Evolutionary conservation across 2,888 invertebrate genomes (phyloP).

Genomic region (Eurytoma californica): DNA sequence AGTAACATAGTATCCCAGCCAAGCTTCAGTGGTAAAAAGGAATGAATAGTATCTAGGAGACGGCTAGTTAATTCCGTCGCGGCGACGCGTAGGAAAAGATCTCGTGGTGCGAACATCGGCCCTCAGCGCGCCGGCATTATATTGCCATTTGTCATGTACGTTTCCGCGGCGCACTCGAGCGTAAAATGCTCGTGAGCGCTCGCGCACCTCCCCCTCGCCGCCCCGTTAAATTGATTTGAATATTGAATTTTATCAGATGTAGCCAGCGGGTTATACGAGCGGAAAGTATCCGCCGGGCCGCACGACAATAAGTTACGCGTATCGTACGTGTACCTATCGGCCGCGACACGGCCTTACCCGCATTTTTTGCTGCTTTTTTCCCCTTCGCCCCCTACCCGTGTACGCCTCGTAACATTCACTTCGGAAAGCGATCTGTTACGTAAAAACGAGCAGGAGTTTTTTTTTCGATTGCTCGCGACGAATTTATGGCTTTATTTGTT

Average conservation of each 20-base stretch:
- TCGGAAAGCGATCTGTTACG: constrained; percentile 22
- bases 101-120: not conserved
- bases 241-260: constrained; percentile 54
- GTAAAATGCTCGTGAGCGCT: not conserved
- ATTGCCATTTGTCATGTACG: constrained; percentile 46
- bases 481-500: constrained; percentile 11
- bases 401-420: constrained; percentile 38
- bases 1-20: too few species aligned
- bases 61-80: not conserved
- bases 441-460: constrained; percentile 9
- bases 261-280: constrained; percentile 25
- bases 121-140: constrained; percentile 17
- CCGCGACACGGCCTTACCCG: constrained; percentile 52
- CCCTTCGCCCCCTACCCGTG: not conserved
- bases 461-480: not conserved
- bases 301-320: constrained; percentile 47
- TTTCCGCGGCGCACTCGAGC: constrained; percentile 14
- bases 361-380: constrained; percentile 37
- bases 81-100: not conserved
- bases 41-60: not conserved
- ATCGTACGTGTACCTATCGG: constrained; percentile 44
- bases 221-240: constrained; percentile 54
- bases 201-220: not conserved
- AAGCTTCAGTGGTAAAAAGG: too few species aligned
- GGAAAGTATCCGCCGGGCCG: constrained; percentile 22